Percentiles rank a stretch among this genome's conserved stretches.
These are phyloP conservation scores for Dipodomys spectabilis DNA, from an alignment of 2,113 vertebrate genomes.

Conservation along the genomic window DNA sequence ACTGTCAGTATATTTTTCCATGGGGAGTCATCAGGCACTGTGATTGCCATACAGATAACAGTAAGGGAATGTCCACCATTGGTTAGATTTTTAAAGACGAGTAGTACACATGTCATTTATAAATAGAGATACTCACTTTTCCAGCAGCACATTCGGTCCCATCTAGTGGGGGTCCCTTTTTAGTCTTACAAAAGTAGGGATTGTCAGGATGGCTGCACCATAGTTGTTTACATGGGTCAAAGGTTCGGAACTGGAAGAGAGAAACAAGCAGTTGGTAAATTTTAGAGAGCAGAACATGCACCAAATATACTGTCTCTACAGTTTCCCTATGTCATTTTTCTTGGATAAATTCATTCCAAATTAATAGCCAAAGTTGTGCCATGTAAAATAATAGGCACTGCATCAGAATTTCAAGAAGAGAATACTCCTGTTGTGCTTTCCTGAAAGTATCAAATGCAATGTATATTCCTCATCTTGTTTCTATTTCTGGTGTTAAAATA, in stretches of 20 bases:
- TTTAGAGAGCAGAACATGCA: background rate
- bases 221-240: constrained; percentile 97
- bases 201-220: constrained; percentile 99
- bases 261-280: background rate
- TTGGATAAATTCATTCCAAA: background rate
- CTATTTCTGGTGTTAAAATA: background rate
- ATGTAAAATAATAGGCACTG: background rate
- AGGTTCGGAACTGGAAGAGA: constrained; percentile 94
- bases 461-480: background rate
- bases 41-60: background rate
- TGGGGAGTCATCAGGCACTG: background rate
- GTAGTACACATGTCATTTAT: background rate
- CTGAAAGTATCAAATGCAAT: background rate
- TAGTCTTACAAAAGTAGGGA: constrained; percentile 99
- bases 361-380: background rate
- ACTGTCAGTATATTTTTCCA: background rate
- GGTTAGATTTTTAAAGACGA: background rate
- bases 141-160: constrained; percentile 96
- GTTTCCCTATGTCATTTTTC: background rate
- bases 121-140: constrained; percentile 88
- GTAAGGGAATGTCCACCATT: background rate
- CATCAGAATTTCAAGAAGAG: background rate
- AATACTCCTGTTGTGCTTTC: background rate
- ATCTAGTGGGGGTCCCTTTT: constrained; percentile 98
- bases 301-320: background rate